phyloP scores from a whole-genome alignment of 2,113 vertebrate genomes.

The Hassar affinis region DNA sequence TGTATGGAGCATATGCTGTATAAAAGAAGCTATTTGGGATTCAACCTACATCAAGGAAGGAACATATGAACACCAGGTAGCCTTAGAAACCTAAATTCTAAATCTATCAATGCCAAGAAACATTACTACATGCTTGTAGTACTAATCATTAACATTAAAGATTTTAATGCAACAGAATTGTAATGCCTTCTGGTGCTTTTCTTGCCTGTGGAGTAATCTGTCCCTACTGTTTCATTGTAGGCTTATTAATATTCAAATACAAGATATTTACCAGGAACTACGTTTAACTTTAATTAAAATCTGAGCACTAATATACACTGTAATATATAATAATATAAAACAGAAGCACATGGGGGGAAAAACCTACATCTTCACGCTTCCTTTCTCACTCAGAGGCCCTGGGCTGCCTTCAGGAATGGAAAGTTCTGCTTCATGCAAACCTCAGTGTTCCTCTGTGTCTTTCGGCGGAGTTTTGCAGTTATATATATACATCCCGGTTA shows the following conservation, averaged over 20 bases:
- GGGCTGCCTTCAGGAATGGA: constrained; percentile 31
- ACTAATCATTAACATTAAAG: neutral
- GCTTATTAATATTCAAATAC: neutral
- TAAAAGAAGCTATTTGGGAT: neutral
- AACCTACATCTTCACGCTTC: neutral
- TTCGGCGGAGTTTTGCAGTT: constrained; percentile 53
- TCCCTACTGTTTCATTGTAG: neutral
- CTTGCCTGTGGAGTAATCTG: neutral
- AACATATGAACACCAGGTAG: neutral
- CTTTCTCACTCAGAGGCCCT: constrained; percentile 2
- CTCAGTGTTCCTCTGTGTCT: constrained; percentile 57
- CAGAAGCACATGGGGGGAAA: neutral
- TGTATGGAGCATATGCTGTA: neutral
- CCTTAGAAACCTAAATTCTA: neutral
- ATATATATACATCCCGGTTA: constrained; percentile 64
- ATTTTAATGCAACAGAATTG: neutral
- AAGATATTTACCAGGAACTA: neutral
- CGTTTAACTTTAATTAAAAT: too few relatives aligned
- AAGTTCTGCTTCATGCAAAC: constrained; percentile 53
- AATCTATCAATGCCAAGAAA: neutral
- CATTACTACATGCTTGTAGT: neutral
- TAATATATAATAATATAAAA: neutral
- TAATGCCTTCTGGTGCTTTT: neutral
- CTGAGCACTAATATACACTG: neutral
- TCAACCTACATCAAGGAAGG: neutral